Base-by-base conservation (phyloP, 1,140 invertebrate species). In the Lordiphosa collinella region DNA sequence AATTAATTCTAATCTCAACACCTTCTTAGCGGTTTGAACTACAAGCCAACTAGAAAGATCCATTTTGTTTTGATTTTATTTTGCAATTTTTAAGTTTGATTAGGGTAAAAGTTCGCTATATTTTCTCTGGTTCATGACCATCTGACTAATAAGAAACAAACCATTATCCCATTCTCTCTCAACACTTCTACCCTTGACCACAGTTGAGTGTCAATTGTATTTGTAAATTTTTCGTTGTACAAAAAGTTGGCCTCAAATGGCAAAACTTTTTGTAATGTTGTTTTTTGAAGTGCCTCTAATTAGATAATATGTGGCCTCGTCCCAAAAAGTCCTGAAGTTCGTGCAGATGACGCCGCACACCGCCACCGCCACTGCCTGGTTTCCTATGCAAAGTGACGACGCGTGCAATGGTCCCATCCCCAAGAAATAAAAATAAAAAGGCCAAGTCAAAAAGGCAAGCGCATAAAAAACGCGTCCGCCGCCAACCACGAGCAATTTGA, bases 191-290 rank as follows among this genome's bases (percentile, higher is more conserved):
- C 11, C 44, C 16, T 55, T 54, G 55, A 56, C 53, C 54, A 71
- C 59, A 31, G 34, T 35, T 52, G 41, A 80, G 60, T 76, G 71
- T 66, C 76, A 64, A 63, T 59, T 66, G 46, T 48, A 53, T 40
- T 65, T 52, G n/a, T 37, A n/a, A 25, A 47, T 55, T 25, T 58
- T 11, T 44, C 22, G 29, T 35, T 43, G 37, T 53, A 57, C 35
- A 48, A 50, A 58, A 37, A 55, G 79, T 55, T 74, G 65, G 54
- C 79, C 78, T 63, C 73, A 79, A 84, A 84, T 84, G 79, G 79
- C 79, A 72, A 79, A 84, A 84, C 60, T 84, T 84, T 84, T 84
- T 84, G 79, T 84, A 71, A 82, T 80, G 65, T 79, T 66, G 54
- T 46, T 51, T 38, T 72, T 74, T 65, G 70, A 84, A 84, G 75